A percentile compares a stretch with the other conserved stretches of the same genome.
Conservation (phyloP, 2,113 vertebrate genomes). For the Anoura caudifer region DNA sequence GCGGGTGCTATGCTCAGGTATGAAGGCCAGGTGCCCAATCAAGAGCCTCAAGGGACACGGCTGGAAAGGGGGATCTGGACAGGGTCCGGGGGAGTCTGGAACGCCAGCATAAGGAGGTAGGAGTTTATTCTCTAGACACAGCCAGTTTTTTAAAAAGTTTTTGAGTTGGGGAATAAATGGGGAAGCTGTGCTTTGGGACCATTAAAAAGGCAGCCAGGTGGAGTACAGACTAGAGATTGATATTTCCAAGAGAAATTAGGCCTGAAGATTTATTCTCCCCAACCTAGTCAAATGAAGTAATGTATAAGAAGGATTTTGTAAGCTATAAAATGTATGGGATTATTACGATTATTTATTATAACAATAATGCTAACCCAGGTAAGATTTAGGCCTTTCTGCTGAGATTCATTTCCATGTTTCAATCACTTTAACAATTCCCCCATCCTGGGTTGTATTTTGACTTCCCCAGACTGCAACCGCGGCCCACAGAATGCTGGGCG, state of each 20-base stretch:
- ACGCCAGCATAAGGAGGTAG: neutral
- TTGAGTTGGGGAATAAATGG: neutral
- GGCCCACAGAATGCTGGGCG: neutral
- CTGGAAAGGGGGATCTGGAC: too few species aligned
- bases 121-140: neutral
- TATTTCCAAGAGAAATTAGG: conserved; percentile 61
- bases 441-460: conserved; percentile 30
- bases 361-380: conserved; percentile 59
- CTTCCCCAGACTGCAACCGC: neutral
- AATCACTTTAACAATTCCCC: conserved; percentile 56
- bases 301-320: conserved; percentile 62
- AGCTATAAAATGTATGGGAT: conserved; percentile 60
- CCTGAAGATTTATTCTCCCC: conserved; percentile 55
- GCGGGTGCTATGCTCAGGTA: accelerated
- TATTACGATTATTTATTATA: conserved; percentile 67
- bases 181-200: neutral
- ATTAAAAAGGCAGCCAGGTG: conserved; percentile 30
- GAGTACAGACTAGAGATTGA: conserved; percentile 46
- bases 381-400: conserved; percentile 61
- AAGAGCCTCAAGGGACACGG: accelerated
- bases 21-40: accelerated
- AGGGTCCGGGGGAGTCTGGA: neutral
- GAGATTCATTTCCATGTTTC: conserved; percentile 61
- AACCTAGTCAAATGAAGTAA: conserved; percentile 31
- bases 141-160: neutral